Base-by-base conservation (phyloP, 2,888 invertebrate genomes). In the Dasypogon diadema region DNA sequence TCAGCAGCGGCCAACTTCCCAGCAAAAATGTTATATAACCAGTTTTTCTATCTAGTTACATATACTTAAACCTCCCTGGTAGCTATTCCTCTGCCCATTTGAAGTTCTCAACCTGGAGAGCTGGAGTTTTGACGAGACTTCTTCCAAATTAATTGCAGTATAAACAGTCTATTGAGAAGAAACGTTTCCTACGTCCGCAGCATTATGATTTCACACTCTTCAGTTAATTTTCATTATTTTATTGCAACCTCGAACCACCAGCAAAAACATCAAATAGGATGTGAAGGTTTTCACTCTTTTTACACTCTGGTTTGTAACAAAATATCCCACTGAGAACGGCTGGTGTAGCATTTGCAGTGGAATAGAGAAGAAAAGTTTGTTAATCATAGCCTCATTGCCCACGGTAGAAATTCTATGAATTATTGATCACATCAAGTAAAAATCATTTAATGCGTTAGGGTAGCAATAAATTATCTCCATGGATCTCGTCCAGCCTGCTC, bases 371-470 rank as follows among this genome's bases (percentile, higher is more conserved):
- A 16, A 42, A 42, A 51, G 16, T 51, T 51, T 51, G 8, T 18
- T 51, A 51, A 51, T 51, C 51, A n/a, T 46, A 12, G n/a, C 6
- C 1, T 42, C n/a, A 42, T n/a, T 12, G 18, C 6, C 54, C 54
- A 18, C 18, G 8, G 48, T n/a, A 54, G 21, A 8, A 54, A 24
- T 26, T 54, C 70, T 54, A 70, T 70, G 70, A 70, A 70, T 70
- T 70, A 70, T 70, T 46, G 70, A 70, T 70, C 16, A 54, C 65
- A 54, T 46, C 34, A 46, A 54, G 14, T 54, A 54, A 70, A 70
- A 70, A 70, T 70, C 54, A 70, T 70, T 70, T 70, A 70, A 70
- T 70, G 54, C 70, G 70, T 54, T 34, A 70, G 42, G 70, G 54
- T 54, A 30, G 70, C 70, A 70, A 70, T 70, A 70, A 70, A 70